Conservation (phyloP, 2,113 vertebrate genomes). For the Pionites leucogaster region DNA sequence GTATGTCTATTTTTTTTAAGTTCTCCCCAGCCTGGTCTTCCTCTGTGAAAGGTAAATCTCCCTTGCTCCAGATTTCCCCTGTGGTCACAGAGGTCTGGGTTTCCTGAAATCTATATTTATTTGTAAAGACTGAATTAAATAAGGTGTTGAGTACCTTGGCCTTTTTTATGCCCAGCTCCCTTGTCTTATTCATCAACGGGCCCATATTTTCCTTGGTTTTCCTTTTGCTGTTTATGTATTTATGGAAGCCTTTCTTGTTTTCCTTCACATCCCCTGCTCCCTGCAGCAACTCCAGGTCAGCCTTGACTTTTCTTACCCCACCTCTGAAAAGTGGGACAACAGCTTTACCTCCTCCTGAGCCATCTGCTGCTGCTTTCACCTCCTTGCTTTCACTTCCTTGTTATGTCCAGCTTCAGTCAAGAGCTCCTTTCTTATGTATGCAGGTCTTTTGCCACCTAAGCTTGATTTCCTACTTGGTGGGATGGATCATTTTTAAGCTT, state of each 20-base stretch:
- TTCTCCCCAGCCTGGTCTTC: not conserved
- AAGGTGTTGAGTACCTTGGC: not conserved
- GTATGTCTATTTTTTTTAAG: not conserved
- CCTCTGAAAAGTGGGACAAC: not conserved
- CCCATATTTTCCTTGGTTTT: not conserved
- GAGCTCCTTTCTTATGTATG: not conserved
- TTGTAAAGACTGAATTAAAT: not conserved
- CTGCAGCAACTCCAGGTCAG: accelerated
- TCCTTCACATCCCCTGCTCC: not conserved
- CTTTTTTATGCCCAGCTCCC: not conserved
- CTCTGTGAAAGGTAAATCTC: not conserved
- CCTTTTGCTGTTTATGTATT: not conserved
- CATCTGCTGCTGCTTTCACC: not conserved
- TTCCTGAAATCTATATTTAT: not conserved
- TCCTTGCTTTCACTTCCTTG: not conserved
- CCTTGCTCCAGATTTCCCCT: not conserved
- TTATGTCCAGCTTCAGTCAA: not conserved
- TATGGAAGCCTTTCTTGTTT: not conserved
- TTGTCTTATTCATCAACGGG: not conserved
- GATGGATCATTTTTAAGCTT: not conserved
- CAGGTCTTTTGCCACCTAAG: not conserved
- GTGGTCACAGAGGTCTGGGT: not conserved
- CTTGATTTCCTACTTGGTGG: not conserved
- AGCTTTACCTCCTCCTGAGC: not conserved
- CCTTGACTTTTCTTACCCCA: not conserved